Evolutionary conservation across 2,888 invertebrate genomes (phyloP).

Genomic region (Sycophila texana): DNA sequence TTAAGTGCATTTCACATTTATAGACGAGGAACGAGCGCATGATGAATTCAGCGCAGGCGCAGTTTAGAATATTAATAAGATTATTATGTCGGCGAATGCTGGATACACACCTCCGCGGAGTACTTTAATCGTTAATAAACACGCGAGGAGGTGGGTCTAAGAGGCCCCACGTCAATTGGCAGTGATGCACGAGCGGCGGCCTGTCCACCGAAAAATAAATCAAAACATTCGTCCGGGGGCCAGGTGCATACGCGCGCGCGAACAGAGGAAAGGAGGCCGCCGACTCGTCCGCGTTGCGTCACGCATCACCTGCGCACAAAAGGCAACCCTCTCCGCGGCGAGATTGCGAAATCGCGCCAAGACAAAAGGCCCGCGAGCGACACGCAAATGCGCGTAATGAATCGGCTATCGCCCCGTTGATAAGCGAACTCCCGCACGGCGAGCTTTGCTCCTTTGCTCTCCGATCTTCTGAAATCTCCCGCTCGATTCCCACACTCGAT

Average conservation of each 20-base stretch:
- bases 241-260: neutral
- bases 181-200: no score
- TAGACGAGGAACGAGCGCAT: no score
- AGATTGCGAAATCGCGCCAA: slow-evolving; percentile 42
- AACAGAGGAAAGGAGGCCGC: slow-evolving; percentile 7
- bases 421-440: slow-evolving; percentile 28
- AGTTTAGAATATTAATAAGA: no score
- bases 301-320: neutral
- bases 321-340: neutral
- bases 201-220: no score
- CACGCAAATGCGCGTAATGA: slow-evolving; percentile 33
- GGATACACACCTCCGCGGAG: no score
- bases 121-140: no score
- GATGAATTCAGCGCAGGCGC: no score
- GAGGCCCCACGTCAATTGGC: no score
- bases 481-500: slow-evolving; percentile 29
- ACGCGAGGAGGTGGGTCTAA: no score
- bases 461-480: slow-evolving; percentile 24
- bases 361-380: slow-evolving; percentile 34
- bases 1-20: no score
- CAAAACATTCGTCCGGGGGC: neutral
- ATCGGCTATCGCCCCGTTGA: slow-evolving; percentile 35
- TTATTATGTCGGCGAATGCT: no score
- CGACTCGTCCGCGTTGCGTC: slow-evolving; percentile 15
- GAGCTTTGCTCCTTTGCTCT: slow-evolving; percentile 8